These are phyloP conservation scores for Cotesia typhae DNA, from an alignment of 1,140 invertebrate species.

Conservation along the genomic window DNA sequence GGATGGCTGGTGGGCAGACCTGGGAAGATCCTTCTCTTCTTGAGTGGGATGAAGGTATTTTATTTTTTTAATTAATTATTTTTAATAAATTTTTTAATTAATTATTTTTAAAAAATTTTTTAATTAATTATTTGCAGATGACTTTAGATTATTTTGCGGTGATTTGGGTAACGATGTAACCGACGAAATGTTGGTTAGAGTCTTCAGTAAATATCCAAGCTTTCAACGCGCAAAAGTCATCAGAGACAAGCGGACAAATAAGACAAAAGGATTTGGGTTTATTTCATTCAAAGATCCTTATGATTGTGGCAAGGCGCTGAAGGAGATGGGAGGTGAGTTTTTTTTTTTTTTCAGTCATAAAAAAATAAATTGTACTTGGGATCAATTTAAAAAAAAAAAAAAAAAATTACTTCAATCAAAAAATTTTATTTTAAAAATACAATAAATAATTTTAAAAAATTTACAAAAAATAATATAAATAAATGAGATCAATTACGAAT, in stretches of 20 bases:
- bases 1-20: conserved; percentile 89
- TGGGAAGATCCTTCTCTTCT: conserved; percentile 93
- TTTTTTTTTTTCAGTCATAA: too few species aligned
- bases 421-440: too few species aligned
- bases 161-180: conserved; percentile 99
- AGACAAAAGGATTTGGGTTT: conserved; percentile 99
- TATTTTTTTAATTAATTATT: conserved; percentile 44
- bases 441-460: conserved; percentile 6
- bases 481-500: conserved; percentile 24
- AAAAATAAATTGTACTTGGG: too few species aligned
- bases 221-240: conserved; percentile 96
- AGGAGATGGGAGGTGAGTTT: conserved; percentile 92
- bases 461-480: background rate
- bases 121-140: conserved; percentile 72
- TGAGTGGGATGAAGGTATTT: conserved; percentile 86
- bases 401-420: too few species aligned
- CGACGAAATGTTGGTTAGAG: conserved; percentile 91
- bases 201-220: conserved; percentile 95
- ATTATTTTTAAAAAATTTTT: conserved; percentile 28
- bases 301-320: conserved; percentile 98
- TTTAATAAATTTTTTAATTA: conserved; percentile 9
- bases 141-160: conserved; percentile 98
- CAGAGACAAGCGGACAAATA: conserved; percentile 95
- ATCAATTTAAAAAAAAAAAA: too few species aligned
- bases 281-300: conserved; percentile 98